Base-by-base conservation (phyloP, 2,888 invertebrate genomes). In the Sinhomidia bicolor region DNA sequence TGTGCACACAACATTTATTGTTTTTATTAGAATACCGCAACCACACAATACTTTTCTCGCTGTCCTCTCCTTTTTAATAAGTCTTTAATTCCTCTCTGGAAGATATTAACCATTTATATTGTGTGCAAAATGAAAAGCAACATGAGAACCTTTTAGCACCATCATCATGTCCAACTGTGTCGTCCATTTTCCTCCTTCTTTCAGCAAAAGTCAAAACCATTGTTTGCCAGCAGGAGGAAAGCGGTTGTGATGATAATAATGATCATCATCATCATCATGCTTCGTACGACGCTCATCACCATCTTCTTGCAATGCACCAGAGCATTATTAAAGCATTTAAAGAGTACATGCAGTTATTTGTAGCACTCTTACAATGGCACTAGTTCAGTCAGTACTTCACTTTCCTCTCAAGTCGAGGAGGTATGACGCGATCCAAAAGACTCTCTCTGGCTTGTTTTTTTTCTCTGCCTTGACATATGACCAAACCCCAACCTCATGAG, bases 111-210 rank as follows among this genome's bases (percentile, higher is more conserved):
- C 51, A 17, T n/a, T 47, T 32, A 51, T 32, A 54, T 51, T 29
- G 26, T n/a, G n/a, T n/a, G n/a, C 51, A 10, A 29, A 76, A 76
- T 76, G 29, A 76, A 76, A 76, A 29, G 76, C 76, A 29, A 54
- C 32, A 76, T 29, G 76, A 29, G 54, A n/a, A 44, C 51, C 76
- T 76, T 76, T 76, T 76, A 76, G 76, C 29, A 51, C 51, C 32
- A 41, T 60, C 60, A 79, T 79, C 41, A 79, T 60, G 41, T 79
- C 79, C 79, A 12, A 79, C 79, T 60, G 79, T 10, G 78, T 54
- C 57, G 57, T 54, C 76, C 32, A 78, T 78, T 47, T 36, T 57
- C 57, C 54, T 20, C 12, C 20, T 20, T 17, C 0, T 20, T 41
- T 23, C 57, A 54, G 17, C 54, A 57, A 60, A 36, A 32, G 47